These are phyloP conservation scores for Falco columbarius DNA, from an alignment of 2,797 vertebrate species.

Conservation along the genomic window DNA sequence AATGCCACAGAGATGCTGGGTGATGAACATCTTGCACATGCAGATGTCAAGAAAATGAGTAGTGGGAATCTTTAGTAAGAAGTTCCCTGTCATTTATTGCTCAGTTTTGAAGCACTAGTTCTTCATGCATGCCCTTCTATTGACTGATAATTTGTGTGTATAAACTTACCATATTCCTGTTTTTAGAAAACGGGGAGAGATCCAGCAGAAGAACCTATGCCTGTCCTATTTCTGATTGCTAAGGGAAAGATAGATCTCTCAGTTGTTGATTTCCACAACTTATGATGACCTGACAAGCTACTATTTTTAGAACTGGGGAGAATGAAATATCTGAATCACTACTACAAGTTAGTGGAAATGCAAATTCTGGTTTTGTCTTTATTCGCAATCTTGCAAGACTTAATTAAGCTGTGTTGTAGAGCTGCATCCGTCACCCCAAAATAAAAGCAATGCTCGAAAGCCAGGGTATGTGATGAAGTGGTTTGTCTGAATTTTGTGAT, in stretches of 20 bases:
- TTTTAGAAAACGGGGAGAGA: not conserved
- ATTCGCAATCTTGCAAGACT: not conserved
- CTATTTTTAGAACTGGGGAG: not conserved
- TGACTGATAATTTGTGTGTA: not conserved
- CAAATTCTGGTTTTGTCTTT: not conserved
- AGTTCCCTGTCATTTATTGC: not conserved
- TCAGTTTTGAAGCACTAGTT: not conserved
- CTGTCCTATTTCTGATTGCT: not conserved
- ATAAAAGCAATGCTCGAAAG: not conserved
- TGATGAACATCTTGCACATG: not conserved
- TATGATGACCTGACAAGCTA: not conserved
- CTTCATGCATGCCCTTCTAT: accelerated
- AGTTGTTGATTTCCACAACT: not conserved
- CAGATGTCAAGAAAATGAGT: not conserved
- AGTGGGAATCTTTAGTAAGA: not conserved
- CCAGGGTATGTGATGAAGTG: not conserved
- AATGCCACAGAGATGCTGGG: not conserved
- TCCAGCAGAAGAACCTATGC: not conserved
- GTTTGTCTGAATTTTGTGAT: not conserved
- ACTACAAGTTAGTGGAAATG: not conserved
- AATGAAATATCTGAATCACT: not conserved
- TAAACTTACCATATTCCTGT: accelerated
- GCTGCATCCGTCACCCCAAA: not conserved
- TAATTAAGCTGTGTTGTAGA: not conserved
- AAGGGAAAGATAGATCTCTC: not conserved